Evolutionary conservation across 1,140 invertebrate genomes (phyloP).

Genomic region (Bombus consobrinus): DNA sequence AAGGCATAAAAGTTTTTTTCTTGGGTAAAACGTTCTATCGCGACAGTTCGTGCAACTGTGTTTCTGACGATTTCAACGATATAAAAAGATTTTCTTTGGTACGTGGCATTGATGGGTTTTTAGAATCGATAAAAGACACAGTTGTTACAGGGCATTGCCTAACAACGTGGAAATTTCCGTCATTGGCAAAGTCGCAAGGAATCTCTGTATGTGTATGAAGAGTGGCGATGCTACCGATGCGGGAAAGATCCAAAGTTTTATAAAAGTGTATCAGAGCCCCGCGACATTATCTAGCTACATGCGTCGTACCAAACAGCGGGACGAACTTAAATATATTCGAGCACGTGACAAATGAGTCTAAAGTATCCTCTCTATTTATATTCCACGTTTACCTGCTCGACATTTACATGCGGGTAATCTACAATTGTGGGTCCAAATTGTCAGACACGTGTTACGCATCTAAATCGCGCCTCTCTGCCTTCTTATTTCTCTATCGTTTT

Average conservation of each 20-base stretch:
- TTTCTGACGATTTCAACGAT: too few relatives aligned
- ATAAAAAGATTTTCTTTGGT: too few relatives aligned
- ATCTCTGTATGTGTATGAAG: neutral
- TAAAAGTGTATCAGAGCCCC: neutral
- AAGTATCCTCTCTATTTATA: slow-evolving; percentile 46
- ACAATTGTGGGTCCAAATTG: slow-evolving; percentile 33
- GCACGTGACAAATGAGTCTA: slow-evolving; percentile 31
- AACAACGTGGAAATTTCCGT: neutral
- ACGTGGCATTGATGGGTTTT: neutral
- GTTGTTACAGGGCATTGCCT: neutral
- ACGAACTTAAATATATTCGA: slow-evolving; percentile 31
- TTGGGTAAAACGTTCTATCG: too few relatives aligned
- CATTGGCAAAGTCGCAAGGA: neutral
- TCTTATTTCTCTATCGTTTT: neutral
- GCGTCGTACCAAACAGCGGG: neutral
- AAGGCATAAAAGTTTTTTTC: too few relatives aligned
- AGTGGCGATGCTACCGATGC: too few relatives aligned
- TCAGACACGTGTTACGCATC: slow-evolving; percentile 32
- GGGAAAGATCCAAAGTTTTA: neutral
- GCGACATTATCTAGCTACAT: neutral
- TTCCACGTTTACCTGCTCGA: slow-evolving; percentile 35
- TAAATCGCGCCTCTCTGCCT: neutral
- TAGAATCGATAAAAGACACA: neutral
- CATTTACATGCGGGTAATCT: slow-evolving; percentile 35
- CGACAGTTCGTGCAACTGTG: too few relatives aligned